Evolutionary conservation across 2,113 vertebrate species (phyloP).

Genomic region (Columba livia): DNA sequence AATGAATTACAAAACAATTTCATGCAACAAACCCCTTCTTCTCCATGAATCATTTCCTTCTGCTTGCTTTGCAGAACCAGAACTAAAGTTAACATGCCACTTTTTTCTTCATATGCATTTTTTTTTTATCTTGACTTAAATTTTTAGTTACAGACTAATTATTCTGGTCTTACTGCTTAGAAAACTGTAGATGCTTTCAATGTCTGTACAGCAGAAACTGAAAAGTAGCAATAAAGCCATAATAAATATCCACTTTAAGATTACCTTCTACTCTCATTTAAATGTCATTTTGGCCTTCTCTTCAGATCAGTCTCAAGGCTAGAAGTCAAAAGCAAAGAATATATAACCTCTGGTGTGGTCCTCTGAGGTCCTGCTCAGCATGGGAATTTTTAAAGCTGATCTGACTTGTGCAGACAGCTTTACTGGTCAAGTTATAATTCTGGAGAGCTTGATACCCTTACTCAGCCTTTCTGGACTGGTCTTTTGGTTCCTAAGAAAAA

Average conservation of each 20-base stretch:
- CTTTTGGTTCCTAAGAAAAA: background rate
- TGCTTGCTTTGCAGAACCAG: constrained; percentile 2
- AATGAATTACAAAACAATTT: constrained; percentile 31
- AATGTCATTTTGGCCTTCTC: background rate
- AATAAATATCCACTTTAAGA: background rate
- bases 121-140: background rate
- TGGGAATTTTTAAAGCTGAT: background rate
- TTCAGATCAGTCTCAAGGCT: background rate
- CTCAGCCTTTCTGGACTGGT: background rate
- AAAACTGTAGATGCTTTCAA: background rate
- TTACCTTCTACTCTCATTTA: background rate
- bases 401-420: background rate
- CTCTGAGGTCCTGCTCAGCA: background rate
- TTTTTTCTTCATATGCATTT: background rate
- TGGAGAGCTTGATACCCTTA: background rate
- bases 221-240: background rate
- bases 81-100: background rate
- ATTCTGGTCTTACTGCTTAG: background rate
- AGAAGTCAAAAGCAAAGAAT: background rate
- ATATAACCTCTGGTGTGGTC: background rate
- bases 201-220: background rate
- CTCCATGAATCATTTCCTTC: background rate
- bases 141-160: background rate
- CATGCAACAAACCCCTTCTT: background rate
- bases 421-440: background rate